Evolutionary conservation across 1,140 invertebrate genomes (phyloP).

Genomic region (Papilio xuthus): DNA sequence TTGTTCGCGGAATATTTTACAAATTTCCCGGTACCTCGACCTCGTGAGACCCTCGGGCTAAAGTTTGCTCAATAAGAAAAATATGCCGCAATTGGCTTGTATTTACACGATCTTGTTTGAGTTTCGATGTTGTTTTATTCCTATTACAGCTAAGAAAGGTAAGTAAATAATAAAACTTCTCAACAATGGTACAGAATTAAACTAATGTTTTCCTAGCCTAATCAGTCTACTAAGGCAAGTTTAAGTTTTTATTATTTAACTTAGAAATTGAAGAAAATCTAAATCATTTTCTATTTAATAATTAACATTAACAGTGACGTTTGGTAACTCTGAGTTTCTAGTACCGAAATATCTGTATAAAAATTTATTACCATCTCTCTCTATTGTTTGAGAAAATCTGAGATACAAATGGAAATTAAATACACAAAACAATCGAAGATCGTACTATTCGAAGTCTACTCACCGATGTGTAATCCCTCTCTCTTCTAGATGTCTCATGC

Average conservation of each 20-base stretch:
- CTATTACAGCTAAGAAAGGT: not conserved
- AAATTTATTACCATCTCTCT: not conserved
- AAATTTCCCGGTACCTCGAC: conserved; percentile 40
- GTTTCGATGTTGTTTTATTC: conserved; percentile 6
- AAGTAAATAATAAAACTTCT: not conserved
- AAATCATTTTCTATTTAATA: too few relatives aligned
- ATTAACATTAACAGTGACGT: too few relatives aligned
- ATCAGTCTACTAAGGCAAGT: not conserved
- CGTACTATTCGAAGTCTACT: conserved; percentile 23
- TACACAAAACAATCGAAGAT: not conserved
- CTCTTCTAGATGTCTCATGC: conserved; percentile 87
- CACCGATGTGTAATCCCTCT: conserved; percentile 86
- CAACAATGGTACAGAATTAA: too few relatives aligned
- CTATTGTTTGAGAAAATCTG: not conserved
- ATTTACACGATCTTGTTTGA: conserved; percentile 6
- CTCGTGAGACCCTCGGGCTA: conserved; percentile 4
- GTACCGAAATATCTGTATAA: too few relatives aligned
- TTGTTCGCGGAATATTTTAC: conserved; percentile 43
- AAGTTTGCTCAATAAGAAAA: conserved; percentile 29
- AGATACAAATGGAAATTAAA: not conserved
- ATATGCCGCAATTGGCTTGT: conserved; percentile 23
- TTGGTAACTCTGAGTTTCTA: too few relatives aligned
- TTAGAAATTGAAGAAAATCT: not conserved
- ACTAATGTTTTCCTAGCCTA: not conserved
- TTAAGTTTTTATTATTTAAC: not conserved